Evolutionary conservation across 2,113 vertebrate species (phyloP), one percentile per base, ranked within the genome.

Genomic region (Anoura caudifer): DNA sequence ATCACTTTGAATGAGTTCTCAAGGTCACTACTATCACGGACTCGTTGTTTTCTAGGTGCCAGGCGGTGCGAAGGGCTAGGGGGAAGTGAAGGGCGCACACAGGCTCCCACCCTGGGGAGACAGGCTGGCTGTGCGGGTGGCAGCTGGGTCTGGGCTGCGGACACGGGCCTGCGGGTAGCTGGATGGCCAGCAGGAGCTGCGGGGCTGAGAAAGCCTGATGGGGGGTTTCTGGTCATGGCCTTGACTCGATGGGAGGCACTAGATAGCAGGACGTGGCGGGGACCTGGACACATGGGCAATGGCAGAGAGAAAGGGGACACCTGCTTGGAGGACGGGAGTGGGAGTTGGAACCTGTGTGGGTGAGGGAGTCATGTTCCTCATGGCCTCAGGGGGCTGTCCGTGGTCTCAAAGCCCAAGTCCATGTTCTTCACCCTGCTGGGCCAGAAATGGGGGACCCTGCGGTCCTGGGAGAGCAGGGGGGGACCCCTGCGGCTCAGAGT

Each of bases 21-120:
- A 93, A 97, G 96, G 97, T 95, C 92, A 47, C 15, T 20, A 20
- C 75, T 97, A 83, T 96, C 91, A 5, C 10, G 3, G 50, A 28
- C 73, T 54, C 91, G 81, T 61, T 97, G 79, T 91, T 91, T 97
- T 72, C 67, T 87, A 89, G 93, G 97, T 97, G 63, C 96, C 95
- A 96, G 95, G 97, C 61, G 59, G 93, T 0, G 31, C 28, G 79
- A 95, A 82, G 89, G 77, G 73, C 72, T 61, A 28, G 0, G 1
- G 3, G 41, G 67, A 77, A 43, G 59, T 72, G 47, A 96, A 96
- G 96, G 93, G 31, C 8, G 4, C 8, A 13, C 15, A 14, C 50
- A 45, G 72, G 33, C 43, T n/a, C 1, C 0, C 56, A 10, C 56
- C 56, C 54, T 61, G 31, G 24, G 28, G 17, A 67, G 75, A 47